A percentile compares a stretch with the other conserved stretches of the same genome.
Conservation (phyloP, 2,888 invertebrate genomes). For the Drosophila demipolita region DNA sequence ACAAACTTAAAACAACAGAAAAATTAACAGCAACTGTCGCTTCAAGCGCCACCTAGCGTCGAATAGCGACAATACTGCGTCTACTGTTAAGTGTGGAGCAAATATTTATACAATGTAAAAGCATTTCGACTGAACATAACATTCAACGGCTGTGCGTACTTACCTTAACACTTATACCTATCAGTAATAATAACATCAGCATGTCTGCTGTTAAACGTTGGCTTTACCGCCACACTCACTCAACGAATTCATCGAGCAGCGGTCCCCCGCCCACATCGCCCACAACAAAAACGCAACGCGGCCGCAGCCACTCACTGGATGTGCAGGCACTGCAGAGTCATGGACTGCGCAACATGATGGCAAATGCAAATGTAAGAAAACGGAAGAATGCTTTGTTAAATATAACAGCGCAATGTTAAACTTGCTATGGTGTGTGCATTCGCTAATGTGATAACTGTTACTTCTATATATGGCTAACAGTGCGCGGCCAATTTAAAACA, state of each 20-base stretch:
- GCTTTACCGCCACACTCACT: slow-evolving; percentile 82
- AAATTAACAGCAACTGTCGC: slow-evolving; percentile 5
- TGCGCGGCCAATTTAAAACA: slow-evolving; percentile 35
- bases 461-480: slow-evolving; percentile 7
- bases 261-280: slow-evolving; percentile 69
- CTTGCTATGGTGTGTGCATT: slow-evolving; percentile 35
- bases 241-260: slow-evolving; percentile 60
- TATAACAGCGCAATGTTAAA: slow-evolving; percentile 31
- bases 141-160: slow-evolving; percentile 49
- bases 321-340: slow-evolving; percentile 83
- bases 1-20: background rate
- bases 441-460: slow-evolving; percentile 26
- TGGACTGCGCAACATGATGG: slow-evolving; percentile 82
- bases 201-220: slow-evolving; percentile 85
- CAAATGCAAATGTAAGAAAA: slow-evolving; percentile 79
- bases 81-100: slow-evolving; percentile 36
- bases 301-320: slow-evolving; percentile 84
- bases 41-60: slow-evolving; percentile 53
- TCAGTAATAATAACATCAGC: slow-evolving; percentile 24
- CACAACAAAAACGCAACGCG: slow-evolving; percentile 77
- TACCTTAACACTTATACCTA: slow-evolving; percentile 28
- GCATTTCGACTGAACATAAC: slow-evolving; percentile 21
- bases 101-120: slow-evolving; percentile 40
- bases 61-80: slow-evolving; percentile 9
- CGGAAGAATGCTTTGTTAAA: slow-evolving; percentile 8